These are phyloP conservation scores for Champsocephalus gunnari DNA, from an alignment of 2,797 vertebrate genomes.

Conservation along the genomic window DNA sequence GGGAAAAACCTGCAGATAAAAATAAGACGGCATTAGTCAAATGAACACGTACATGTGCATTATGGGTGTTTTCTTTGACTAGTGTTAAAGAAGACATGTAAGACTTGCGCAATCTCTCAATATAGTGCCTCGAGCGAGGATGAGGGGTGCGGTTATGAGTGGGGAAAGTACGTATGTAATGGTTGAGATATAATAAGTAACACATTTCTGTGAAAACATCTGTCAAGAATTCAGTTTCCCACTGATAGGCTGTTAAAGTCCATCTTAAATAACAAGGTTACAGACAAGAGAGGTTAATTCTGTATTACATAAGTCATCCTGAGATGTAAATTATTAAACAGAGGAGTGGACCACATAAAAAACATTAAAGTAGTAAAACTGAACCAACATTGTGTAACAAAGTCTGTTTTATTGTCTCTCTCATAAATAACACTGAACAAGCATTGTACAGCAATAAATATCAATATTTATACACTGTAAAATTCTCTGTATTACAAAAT, in stretches of 20 bases:
- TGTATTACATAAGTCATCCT: conserved; percentile 18
- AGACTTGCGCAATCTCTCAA: no score
- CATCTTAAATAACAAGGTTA: conserved; percentile 3
- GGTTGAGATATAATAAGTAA: background rate
- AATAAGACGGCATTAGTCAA: no score
- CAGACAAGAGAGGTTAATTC: conserved; percentile 1
- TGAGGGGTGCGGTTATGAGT: background rate
- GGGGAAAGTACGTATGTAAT: background rate
- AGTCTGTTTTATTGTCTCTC: conserved; percentile 79
- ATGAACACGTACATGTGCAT: no score
- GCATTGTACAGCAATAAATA: conserved; percentile 87
- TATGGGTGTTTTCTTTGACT: no score
- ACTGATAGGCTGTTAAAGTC: background rate
- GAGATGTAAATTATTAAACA: conserved; percentile 40
- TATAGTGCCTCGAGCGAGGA: background rate
- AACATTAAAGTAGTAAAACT: background rate
- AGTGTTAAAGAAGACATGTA: no score
- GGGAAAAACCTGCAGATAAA: no score
- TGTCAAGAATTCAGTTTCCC: conserved; percentile 15
- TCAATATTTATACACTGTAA: conserved; percentile 85
- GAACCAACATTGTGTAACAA: conserved; percentile 60
- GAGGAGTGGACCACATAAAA: background rate
- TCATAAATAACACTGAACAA: conserved; percentile 90
- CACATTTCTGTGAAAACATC: conserved; percentile 20
- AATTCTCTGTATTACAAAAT: conserved; percentile 88